Percentiles rank a stretch among this genome's conserved stretches.
Evolutionary conservation across 2,113 vertebrate species (phyloP).

Genomic region (Falcunculus frontatus): DNA sequence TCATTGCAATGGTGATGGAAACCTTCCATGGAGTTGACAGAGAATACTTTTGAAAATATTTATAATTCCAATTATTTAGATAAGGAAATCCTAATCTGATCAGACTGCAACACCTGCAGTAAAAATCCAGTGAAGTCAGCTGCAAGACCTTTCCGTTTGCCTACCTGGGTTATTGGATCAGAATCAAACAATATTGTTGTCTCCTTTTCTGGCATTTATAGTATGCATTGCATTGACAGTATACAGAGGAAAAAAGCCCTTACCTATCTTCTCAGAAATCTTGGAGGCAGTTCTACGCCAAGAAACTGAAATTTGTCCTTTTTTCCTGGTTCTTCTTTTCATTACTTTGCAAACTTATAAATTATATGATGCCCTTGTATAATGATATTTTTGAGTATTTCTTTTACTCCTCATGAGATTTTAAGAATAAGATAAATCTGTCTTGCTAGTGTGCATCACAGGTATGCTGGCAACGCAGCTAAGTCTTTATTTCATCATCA

Average conservation of each 20-base stretch:
- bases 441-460: not conserved
- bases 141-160: not conserved
- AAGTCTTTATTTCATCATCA: not conserved
- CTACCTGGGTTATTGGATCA: not conserved
- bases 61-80: not conserved
- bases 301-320: not conserved
- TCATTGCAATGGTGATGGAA: not conserved
- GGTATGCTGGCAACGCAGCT: not conserved
- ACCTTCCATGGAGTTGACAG: not conserved
- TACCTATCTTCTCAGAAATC: not conserved
- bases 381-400: not conserved
- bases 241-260: rapidly evolving
- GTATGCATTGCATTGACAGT: not conserved
- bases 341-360: not conserved
- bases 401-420: not conserved
- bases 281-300: not conserved
- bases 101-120: not conserved
- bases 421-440: not conserved
- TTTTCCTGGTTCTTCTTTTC: not conserved
- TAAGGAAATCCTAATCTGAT: not conserved
- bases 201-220: not conserved
- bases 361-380: not conserved
- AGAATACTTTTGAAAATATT: not conserved
- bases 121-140: not conserved
- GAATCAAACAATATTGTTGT: not conserved